phyloP scores from a whole-genome alignment of 1,140 invertebrate genomes.

The Parasteatoda tepidariorum region DNA sequence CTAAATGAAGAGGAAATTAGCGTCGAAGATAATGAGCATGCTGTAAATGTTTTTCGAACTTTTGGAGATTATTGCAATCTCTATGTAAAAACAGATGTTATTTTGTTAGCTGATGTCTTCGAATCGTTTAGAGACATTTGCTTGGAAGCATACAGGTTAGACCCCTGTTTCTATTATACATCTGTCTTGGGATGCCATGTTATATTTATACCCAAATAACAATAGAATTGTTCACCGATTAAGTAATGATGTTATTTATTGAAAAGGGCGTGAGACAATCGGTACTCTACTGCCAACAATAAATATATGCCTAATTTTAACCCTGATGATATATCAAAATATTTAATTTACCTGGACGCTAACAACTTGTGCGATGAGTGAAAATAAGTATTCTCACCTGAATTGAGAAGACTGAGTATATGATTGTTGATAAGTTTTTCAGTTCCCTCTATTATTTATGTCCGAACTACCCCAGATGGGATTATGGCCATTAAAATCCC shows the following conservation, averaged over 20 bases:
- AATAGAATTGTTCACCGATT: constrained; percentile 38
- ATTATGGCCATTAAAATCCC: no score
- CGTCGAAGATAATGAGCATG: constrained; percentile 23
- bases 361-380: constrained; percentile 63
- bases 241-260: constrained; percentile 23
- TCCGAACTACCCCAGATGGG: no score
- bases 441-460: no score
- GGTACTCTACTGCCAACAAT: constrained; percentile 64
- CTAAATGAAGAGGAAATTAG: background rate
- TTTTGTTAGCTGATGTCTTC: constrained; percentile 64
- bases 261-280: constrained; percentile 29
- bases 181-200: constrained; percentile 6
- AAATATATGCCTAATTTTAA: constrained; percentile 61
- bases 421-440: no score
- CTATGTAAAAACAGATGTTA: constrained; percentile 63
- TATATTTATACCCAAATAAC: constrained; percentile 12
- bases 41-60: constrained; percentile 62
- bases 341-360: constrained; percentile 64
- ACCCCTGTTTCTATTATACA: constrained; percentile 31
- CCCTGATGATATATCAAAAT: constrained; percentile 59
- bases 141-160: constrained; percentile 34
- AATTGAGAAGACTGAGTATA: no score
- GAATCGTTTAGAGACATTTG: constrained; percentile 63
- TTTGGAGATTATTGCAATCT: constrained; percentile 63
- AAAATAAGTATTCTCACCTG: no score